Evolutionary conservation across 1,140 invertebrate species (phyloP).

Genomic region (Octopus bimaculoides): DNA sequence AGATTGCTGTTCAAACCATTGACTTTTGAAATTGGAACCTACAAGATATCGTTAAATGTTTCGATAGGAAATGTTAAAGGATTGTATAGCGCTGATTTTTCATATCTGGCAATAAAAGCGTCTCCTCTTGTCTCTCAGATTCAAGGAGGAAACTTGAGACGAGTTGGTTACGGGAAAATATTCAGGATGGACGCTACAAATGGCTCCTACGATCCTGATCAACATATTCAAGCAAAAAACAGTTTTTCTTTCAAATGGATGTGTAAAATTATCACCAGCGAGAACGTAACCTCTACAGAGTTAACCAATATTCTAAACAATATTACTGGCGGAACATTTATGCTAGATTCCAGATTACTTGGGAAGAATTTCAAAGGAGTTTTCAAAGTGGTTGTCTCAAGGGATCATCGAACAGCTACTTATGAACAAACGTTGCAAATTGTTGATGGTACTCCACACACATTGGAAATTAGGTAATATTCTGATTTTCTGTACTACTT

Average conservation of each 20-base stretch:
- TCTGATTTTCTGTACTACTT: not conserved
- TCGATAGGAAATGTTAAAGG: conserved; percentile 35
- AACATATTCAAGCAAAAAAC: conserved; percentile 8
- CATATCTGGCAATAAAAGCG: conserved; percentile 27
- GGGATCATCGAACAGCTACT: conserved; percentile 15
- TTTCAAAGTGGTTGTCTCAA: conserved; percentile 27
- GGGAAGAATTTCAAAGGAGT: conserved; percentile 23
- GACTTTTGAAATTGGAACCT: conserved; percentile 27
- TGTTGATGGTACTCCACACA: conserved; percentile 29
- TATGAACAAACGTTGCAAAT: conserved; percentile 28
- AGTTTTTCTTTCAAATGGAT: conserved; percentile 29
- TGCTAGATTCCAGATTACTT: conserved; percentile 25
- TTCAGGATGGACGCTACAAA: conserved; percentile 26
- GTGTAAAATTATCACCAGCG: conserved; percentile 13
- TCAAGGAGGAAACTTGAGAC: conserved; percentile 26
- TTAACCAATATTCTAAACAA: no score
- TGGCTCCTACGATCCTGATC: conserved; percentile 34
- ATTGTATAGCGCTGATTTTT: conserved; percentile 28
- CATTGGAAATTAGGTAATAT: conserved; percentile 29
- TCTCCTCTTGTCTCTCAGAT: conserved; percentile 26
- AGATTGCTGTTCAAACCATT: conserved; percentile 31
- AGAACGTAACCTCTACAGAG: no score
- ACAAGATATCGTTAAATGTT: conserved; percentile 34
- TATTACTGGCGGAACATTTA: not conserved
- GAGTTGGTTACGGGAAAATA: conserved; percentile 30